Conservation (phyloP, 1,140 invertebrate genomes). For the Bradynema listronoti region DNA sequence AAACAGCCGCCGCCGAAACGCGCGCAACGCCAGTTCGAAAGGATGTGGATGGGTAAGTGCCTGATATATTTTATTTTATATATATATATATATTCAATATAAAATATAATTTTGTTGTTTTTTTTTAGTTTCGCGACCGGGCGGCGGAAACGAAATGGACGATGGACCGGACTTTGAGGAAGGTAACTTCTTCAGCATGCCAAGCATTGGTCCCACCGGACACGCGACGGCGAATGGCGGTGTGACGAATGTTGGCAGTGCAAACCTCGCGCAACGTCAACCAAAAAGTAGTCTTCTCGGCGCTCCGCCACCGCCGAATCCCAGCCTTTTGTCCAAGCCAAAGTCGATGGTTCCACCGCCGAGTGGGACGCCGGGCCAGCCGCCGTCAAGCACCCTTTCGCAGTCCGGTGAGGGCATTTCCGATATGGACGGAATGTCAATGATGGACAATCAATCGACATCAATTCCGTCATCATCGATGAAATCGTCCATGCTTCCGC, state of each 20-base stretch:
- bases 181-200: no score
- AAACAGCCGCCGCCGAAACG: constrained; percentile 55
- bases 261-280: constrained; percentile 2
- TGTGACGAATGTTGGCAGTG: neutral
- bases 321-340: constrained; percentile 8
- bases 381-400: neutral
- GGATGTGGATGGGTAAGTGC: constrained; percentile 46
- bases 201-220: constrained; percentile 4
- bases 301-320: neutral
- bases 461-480: constrained; percentile 17
- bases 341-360: constrained; percentile 7
- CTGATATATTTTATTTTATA: neutral
- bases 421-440: no score
- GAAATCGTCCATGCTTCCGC: neutral
- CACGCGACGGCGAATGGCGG: neutral
- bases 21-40: constrained; percentile 51
- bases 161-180: constrained; percentile 5
- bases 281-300: neutral
- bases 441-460: constrained; percentile 4
- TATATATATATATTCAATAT: neutral
- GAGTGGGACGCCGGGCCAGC: constrained; percentile 1
- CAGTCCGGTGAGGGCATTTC: no score
- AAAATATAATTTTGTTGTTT: neutral
- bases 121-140: constrained; percentile 23
- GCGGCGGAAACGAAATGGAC: constrained; percentile 16